These are phyloP conservation scores for Cherax destructor DNA, from an alignment of 1,140 invertebrate genomes.

Conservation along the genomic window DNA sequence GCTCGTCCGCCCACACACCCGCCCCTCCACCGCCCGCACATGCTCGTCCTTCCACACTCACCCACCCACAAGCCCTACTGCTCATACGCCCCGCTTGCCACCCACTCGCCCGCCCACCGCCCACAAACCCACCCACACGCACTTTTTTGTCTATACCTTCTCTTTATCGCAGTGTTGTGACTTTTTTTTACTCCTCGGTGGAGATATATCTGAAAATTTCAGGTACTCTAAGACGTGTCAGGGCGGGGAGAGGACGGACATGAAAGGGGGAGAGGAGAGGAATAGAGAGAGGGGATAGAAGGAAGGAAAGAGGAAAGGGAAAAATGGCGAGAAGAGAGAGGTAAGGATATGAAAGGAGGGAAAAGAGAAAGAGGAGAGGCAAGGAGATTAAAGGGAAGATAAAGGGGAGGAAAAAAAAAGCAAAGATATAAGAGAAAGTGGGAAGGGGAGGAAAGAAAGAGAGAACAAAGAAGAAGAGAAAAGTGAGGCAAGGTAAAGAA, in stretches of 20 bases:
- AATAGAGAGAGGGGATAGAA: too few relatives aligned
- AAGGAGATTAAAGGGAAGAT: background rate
- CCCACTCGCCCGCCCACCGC: background rate
- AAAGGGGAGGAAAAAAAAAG: background rate
- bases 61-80: background rate
- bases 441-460: background rate
- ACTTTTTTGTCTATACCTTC: slow-evolving; percentile 19
- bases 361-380: background rate
- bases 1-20: too few relatives aligned
- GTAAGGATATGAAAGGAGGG: too few relatives aligned
- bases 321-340: too few relatives aligned
- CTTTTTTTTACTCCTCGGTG: background rate
- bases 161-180: slow-evolving; percentile 23
- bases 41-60: background rate
- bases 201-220: background rate
- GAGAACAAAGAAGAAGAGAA: too few relatives aligned
- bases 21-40: too few relatives aligned
- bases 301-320: too few relatives aligned
- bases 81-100: too few relatives aligned
- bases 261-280: too few relatives aligned
- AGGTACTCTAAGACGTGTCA: background rate
- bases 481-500: too few relatives aligned
- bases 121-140: background rate
- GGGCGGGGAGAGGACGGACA: too few relatives aligned
- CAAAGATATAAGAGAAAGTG: too few relatives aligned